Evolutionary conservation across 2,888 invertebrate species (phyloP).

Genomic region (Muscina levida): DNA sequence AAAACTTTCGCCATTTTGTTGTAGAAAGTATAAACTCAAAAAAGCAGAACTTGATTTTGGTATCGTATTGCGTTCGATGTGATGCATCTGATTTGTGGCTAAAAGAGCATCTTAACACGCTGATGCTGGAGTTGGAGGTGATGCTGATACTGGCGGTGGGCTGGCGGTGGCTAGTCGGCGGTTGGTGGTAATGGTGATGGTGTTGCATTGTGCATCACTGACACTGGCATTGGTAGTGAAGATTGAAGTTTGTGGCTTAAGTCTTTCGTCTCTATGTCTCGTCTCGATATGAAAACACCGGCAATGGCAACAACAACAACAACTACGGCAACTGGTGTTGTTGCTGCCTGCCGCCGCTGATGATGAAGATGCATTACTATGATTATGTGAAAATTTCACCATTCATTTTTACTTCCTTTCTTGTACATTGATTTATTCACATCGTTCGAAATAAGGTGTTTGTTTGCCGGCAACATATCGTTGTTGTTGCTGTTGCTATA

Average conservation of each 20-base stretch:
- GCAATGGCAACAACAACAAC: not conserved
- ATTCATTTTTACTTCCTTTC: conserved; percentile 34
- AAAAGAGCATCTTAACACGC: not conserved
- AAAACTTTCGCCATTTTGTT: conserved; percentile 61
- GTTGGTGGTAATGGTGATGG: not conserved
- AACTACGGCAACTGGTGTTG: not conserved
- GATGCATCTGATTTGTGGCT: conserved; percentile 16
- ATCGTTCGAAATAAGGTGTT: not conserved
- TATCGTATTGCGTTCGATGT: conserved; percentile 16
- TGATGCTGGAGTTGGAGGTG: not conserved
- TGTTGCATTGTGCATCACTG: not conserved
- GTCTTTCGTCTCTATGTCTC: conserved; percentile 17
- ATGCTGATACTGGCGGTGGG: not conserved
- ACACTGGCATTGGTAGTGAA: not conserved
- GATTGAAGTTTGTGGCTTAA: conserved; percentile 18
- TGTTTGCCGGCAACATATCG: not conserved
- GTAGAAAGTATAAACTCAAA: conserved; percentile 39
- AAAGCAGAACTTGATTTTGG: conserved; percentile 43
- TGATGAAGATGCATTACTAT: conserved; percentile 28
- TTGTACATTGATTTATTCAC: conserved; percentile 33
- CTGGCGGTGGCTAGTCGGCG: too few species aligned
- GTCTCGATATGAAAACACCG: not conserved
- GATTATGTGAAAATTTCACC: conserved; percentile 36
- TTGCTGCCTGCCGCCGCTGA: not conserved
- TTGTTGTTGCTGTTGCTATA: too few species aligned